Base-by-base conservation (phyloP, 2,888 invertebrate genomes). In the Gastrophysa polygoni region DNA sequence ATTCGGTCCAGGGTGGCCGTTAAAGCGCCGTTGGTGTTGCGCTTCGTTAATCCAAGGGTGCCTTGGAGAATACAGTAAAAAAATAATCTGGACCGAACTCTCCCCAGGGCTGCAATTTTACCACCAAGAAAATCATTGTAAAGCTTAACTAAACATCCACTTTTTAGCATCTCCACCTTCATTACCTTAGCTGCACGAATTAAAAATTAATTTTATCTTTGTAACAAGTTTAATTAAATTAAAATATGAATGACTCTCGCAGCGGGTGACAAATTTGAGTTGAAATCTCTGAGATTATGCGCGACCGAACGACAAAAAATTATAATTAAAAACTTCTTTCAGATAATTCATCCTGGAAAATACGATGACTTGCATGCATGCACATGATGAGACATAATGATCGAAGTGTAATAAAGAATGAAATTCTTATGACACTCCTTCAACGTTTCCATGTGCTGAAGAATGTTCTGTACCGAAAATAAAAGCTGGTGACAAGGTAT, bases 181-280 rank as follows among this genome's bases (percentile, higher is more conserved):
- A 75, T 75, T 77, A 74, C 74, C 74, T 77, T 62, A 70, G 73
- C 74, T 74, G 74, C 74, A 71, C 71, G 77, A 81, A 82, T 81
- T 82, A 81, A 82, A 82, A 81, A 81, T 81, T 81, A 82, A 81
- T 82, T 80, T 81, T 78, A 78, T 79, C 79, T 79, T 76, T 76
- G 75, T 79, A 77, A 80, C 80, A 80, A 79, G 77, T 79, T 81
- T 81, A 81, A 81, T 81, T 81, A 78, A 80, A 81, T 79, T 79
- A 72, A 75, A 76, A 76, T 75, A 76, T 74, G 75, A 77, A 77
- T 70, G 73, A 71, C 75, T 75, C 70, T 71, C 71, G 69, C 76
- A 75, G 72, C 76, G 77, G 77, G 75, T 75, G 76, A 76, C 75
- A 75, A 76, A 75, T 76, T 76, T 72, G 66, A 66, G 68, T 61